Percentiles rank a stretch among this genome's conserved stretches.
Conservation (phyloP, 2,888 invertebrate genomes). For the Tigriopus californicus region DNA sequence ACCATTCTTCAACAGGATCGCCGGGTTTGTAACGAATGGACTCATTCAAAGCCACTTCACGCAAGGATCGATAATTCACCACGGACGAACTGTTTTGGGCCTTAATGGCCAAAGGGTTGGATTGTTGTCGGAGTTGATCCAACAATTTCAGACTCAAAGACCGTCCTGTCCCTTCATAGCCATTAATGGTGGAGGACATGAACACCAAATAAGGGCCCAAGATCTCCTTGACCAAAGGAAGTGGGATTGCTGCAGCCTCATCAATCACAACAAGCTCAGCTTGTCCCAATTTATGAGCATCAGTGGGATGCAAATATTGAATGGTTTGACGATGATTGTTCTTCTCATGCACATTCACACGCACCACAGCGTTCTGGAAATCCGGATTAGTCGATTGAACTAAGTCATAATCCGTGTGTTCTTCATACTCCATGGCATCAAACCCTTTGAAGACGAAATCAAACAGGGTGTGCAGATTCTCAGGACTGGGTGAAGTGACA, state of each 20-base stretch:
- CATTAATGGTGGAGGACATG: slow-evolving; percentile 84
- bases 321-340: slow-evolving; percentile 80
- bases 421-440: slow-evolving; percentile 80
- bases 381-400: slow-evolving; percentile 88
- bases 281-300: slow-evolving; percentile 67
- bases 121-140: slow-evolving; percentile 55
- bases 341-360: slow-evolving; percentile 56
- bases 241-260: slow-evolving; percentile 95
- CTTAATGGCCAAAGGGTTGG: slow-evolving; percentile 34
- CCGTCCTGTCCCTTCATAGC: slow-evolving; percentile 90
- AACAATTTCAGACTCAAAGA: slow-evolving; percentile 86
- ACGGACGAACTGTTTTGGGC: slow-evolving; percentile 23
- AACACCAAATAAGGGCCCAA: slow-evolving; percentile 80
- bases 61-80: neutral
- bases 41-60: slow-evolving; percentile 60
- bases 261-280: slow-evolving; percentile 91
- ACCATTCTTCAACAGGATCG: slow-evolving; percentile 77
- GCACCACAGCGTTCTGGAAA: slow-evolving; percentile 83
- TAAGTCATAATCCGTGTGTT: slow-evolving; percentile 85
- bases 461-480: slow-evolving; percentile 90
- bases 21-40: slow-evolving; percentile 78
- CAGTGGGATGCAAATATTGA: slow-evolving; percentile 37
- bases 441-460: slow-evolving; percentile 86
- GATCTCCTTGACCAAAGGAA: slow-evolving; percentile 73
- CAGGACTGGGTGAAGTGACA: slow-evolving; percentile 93